Conservation (phyloP, 2,888 invertebrate species). For the Schrankia costaestrigalis region DNA sequence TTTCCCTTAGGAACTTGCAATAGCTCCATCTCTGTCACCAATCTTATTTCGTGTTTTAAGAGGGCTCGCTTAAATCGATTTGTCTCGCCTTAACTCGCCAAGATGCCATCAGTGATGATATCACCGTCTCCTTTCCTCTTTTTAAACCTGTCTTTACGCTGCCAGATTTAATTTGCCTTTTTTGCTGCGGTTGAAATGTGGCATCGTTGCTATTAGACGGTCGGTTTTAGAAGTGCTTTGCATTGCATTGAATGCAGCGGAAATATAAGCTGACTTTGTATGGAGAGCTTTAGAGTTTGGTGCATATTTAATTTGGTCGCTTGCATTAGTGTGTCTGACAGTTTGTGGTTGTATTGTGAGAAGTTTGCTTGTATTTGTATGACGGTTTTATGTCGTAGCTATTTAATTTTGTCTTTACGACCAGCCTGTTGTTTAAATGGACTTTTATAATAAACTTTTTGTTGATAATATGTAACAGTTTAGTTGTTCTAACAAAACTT, state of each 20-base stretch:
- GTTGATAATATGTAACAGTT: too few relatives aligned
- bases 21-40: constrained; percentile 51
- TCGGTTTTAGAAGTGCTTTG: constrained; percentile 38
- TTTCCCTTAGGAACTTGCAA: constrained; percentile 40
- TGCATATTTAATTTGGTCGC: constrained; percentile 26
- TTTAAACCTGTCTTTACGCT: constrained; percentile 57
- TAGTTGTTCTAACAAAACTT: constrained; percentile 22
- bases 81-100: constrained; percentile 63
- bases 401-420: constrained; percentile 25
- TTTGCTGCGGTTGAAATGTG: constrained; percentile 40
- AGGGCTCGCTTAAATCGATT: constrained; percentile 58
- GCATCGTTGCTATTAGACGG: constrained; percentile 38
- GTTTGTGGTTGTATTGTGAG: constrained; percentile 19
- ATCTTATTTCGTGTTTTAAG: constrained; percentile 57
- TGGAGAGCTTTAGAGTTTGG: constrained; percentile 7
- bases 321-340: constrained; percentile 12
- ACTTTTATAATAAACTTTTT: too few relatives aligned
- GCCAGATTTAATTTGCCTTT: constrained; percentile 61
- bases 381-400: constrained; percentile 13
- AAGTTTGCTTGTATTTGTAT: constrained; percentile 17
- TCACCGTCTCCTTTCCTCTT: constrained; percentile 47
- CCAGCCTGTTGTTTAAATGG: constrained; percentile 13
- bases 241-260: constrained; percentile 26
- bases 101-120: constrained; percentile 45
- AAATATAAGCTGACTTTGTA: constrained; percentile 24